These are phyloP conservation scores for Paramisgurnus dabryanus DNA, from an alignment of 2,113 vertebrate genomes.

Conservation along the genomic window DNA sequence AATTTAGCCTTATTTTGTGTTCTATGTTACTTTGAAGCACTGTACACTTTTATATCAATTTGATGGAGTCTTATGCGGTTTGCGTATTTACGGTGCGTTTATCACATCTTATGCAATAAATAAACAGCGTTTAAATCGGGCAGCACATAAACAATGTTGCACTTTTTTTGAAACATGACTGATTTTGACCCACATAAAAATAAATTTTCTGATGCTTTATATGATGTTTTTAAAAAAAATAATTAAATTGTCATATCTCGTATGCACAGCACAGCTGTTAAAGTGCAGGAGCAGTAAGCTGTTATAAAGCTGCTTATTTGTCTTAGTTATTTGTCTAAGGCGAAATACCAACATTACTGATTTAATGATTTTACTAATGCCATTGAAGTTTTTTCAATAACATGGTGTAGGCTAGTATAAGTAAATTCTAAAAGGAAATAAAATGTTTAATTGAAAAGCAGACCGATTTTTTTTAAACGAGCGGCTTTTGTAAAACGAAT, in stretches of 20 bases:
- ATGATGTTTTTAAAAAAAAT: not conserved
- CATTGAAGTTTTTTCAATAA: not conserved
- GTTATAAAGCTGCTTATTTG: not conserved
- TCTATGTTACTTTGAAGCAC: not conserved
- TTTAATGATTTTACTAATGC: not conserved
- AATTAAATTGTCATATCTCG: not conserved
- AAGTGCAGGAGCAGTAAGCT: not conserved
- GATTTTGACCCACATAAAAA: not conserved
- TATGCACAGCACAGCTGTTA: not conserved
- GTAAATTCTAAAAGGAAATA: no score
- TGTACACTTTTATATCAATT: not conserved
- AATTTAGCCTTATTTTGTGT: not conserved
- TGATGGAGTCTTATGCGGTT: not conserved
- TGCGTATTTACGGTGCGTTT: not conserved
- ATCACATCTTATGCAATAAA: conserved; percentile 17
- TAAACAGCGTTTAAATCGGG: not conserved
- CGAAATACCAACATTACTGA: not conserved
- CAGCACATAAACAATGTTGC: not conserved
- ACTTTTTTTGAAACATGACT: not conserved
- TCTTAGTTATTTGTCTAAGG: not conserved
- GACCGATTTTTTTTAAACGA: no score
- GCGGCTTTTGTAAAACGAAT: no score
- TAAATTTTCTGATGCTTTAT: conserved; percentile 15
- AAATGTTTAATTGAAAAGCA: no score
- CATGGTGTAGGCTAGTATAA: no score